These are phyloP conservation scores for Chymomyza costata DNA, from an alignment of 1,140 invertebrate genomes.

Conservation along the genomic window DNA sequence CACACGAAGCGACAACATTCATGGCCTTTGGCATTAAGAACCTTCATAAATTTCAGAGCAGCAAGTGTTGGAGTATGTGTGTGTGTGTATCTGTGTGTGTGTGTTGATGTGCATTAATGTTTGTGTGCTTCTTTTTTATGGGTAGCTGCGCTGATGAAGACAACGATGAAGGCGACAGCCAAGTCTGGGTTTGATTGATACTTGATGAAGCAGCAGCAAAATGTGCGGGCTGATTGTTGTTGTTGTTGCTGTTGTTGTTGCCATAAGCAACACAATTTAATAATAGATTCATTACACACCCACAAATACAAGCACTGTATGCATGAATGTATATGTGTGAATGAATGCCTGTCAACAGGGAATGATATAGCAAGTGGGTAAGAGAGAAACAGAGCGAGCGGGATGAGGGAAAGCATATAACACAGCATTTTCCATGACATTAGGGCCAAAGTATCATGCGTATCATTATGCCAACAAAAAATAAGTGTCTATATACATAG, in stretches of 20 bases:
- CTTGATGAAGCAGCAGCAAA: conserved; percentile 37
- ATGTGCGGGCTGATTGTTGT: conserved; percentile 38
- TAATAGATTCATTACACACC: conserved; percentile 70
- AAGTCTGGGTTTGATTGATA: conserved; percentile 68
- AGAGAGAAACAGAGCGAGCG: too few relatives aligned
- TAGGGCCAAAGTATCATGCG: conserved; percentile 36
- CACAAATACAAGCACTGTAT: conserved; percentile 28
- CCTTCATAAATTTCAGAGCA: conserved; percentile 64
- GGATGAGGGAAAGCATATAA: too few relatives aligned
- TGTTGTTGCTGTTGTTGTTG: conserved; percentile 41
- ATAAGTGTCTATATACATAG: conserved; percentile 62
- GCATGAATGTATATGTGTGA: too few relatives aligned
- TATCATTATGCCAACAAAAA: conserved; percentile 61
- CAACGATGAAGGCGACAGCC: conserved; percentile 14
- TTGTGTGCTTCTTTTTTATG: too few relatives aligned
- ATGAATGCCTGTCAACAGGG: conserved; percentile 29
- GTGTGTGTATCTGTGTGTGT: too few relatives aligned
- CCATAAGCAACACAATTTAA: conserved; percentile 67
- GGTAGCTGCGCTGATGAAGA: background rate
- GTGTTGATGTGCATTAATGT: too few relatives aligned
- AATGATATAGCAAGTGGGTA: too few relatives aligned
- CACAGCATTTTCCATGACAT: conserved; percentile 34
- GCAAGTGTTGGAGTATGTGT: too few relatives aligned
- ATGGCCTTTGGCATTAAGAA: conserved; percentile 67
- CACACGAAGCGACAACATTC: conserved; percentile 61